Evolutionary conservation across 1,140 invertebrate genomes (phyloP).

Genomic region (Elysia chlorotica): DNA sequence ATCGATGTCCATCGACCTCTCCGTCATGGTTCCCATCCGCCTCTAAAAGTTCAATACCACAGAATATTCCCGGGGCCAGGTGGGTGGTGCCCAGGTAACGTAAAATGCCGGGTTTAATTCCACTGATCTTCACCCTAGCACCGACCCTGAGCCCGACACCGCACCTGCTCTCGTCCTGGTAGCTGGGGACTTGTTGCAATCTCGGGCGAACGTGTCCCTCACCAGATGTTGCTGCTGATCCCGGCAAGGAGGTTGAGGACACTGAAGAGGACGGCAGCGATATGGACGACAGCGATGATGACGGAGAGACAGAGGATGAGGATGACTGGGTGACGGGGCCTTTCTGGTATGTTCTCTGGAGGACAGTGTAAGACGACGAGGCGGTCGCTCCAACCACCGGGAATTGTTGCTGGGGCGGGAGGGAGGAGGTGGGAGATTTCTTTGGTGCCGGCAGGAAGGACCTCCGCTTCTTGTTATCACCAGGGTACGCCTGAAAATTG

Average conservation of each 20-base stretch:
- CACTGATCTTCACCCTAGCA: conserved; percentile 43
- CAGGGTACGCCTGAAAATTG: conserved; percentile 34
- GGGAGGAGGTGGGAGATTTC: conserved; percentile 6
- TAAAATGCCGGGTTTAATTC: conserved; percentile 47
- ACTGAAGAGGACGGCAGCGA: not conserved
- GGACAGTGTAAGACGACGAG: conserved; percentile 2
- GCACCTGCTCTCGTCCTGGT: not conserved
- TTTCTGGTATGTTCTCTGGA: too few relatives aligned
- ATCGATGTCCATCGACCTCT: conserved; percentile 54
- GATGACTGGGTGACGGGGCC: not conserved
- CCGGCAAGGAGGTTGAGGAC: not conserved
- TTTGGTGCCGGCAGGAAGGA: conserved; percentile 42
- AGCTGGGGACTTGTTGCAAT: not conserved
- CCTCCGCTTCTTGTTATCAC: conserved; percentile 31
- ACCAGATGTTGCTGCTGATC: not conserved
- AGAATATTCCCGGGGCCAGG: conserved; percentile 57
- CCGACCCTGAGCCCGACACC: conserved; percentile 25
- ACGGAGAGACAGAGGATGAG: not conserved
- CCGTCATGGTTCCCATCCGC: conserved; percentile 59
- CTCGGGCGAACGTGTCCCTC: not conserved
- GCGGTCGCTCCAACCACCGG: conserved; percentile 9
- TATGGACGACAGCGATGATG: not conserved
- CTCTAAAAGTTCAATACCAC: conserved; percentile 58
- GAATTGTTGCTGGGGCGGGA: not conserved
- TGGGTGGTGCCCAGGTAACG: conserved; percentile 49